These are phyloP conservation scores for Chrysochloris asiatica DNA, from an alignment of 2,113 vertebrate species.

Conservation along the genomic window DNA sequence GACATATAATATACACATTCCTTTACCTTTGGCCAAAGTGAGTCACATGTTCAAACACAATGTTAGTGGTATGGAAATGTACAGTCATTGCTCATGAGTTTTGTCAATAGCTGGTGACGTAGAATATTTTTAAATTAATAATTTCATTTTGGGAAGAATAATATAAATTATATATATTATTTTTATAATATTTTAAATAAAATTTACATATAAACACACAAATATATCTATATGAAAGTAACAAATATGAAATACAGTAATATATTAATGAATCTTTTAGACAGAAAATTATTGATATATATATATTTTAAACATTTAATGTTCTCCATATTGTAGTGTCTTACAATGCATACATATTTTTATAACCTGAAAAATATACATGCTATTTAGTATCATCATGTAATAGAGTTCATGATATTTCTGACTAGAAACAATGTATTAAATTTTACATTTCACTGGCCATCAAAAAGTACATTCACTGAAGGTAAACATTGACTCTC, in stretches of 20 bases:
- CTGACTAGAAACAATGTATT: conserved; percentile 40
- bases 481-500: conserved; percentile 70
- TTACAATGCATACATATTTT: conserved; percentile 2
- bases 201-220: not conserved
- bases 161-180: not conserved
- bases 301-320: conserved; percentile 1
- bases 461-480: conserved; percentile 65
- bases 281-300: not conserved
- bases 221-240: conserved; percentile 19
- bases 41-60: not conserved
- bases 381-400: conserved; percentile 21
- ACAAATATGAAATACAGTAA: not conserved
- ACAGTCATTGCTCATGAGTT: not conserved
- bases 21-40: not conserved
- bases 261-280: not conserved
- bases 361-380: conserved; percentile 28
- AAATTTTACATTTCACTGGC: conserved; percentile 59
- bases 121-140: not conserved
- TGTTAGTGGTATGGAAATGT: rapidly evolving
- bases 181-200: conserved; percentile 20
- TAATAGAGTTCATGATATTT: conserved; percentile 50
- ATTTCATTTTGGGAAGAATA: not conserved
- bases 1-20: not conserved
- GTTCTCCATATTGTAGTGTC: not conserved
- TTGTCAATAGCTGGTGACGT: not conserved